Base-by-base conservation (phyloP, 1,140 invertebrate genomes). In the Rhyzopertha dominica region DNA sequence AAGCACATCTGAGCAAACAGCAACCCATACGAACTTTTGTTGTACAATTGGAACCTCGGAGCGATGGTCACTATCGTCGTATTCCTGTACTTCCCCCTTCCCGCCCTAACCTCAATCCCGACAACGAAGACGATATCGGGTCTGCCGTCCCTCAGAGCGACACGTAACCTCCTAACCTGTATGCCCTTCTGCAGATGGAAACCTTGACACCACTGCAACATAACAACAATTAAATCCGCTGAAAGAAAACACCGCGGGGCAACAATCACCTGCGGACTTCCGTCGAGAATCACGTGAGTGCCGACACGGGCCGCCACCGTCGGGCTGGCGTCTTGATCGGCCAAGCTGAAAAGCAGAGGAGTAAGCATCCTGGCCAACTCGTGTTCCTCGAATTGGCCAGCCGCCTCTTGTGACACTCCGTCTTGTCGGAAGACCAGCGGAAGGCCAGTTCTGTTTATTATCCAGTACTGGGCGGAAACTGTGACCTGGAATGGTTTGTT, bases 361-460 rank as follows among this genome's bases (percentile, higher is more conserved):
- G 85, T 80, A 16, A 94, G 81, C 79, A 91, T 88, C 52, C 94
- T 75, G 0, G 93, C 95, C 34, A 85, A 76, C 72, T 98, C 95
- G 62, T 98, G 90, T 65, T 98, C 95, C 38, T 85, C 83, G 66
- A 87, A 91, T 71, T 99, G 95, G 7, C 95, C 95, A 2, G 94
- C 89, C 36, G 87, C 82, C 59, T 92, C 88, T 2, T 69, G 59
- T 4, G 73, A 74, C 8, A 79, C 79, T 5, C 89, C 90, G 66
- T 95, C 92, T 71, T 97, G 94, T 58, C 83, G 80, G 64, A 95
- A 94, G 14, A 98, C 83, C n/a, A 98, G 66, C 1, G 95, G 93
- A 25, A 98, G 72, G 0, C 94, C 95, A 10, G 90, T 92, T 67
- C 89, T 89, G 67, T 99, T 98, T 18, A 98, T 80, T 51, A 99